Conservation (phyloP, 2,797 vertebrate species). For the Liparis tanakae region DNA sequence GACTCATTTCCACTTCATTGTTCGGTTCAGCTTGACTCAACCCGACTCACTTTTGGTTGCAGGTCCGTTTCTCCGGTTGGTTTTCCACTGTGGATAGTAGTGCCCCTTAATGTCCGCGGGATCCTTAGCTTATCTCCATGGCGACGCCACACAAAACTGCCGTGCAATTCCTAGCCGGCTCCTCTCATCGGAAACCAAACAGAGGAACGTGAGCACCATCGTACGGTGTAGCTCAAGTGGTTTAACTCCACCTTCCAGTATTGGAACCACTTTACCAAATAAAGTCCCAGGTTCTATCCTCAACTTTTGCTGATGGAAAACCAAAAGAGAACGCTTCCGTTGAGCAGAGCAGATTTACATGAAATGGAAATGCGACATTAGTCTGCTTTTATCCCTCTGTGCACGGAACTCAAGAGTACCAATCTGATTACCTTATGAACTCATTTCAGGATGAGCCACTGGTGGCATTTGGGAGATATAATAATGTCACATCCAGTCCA, state of each 20-base stretch:
- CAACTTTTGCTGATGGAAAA: neutral
- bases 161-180: neutral
- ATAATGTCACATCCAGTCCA: constrained; percentile 54
- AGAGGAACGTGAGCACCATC: neutral
- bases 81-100: neutral
- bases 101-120: accelerated
- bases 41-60: neutral
- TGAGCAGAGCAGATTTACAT: neutral
- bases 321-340: neutral
- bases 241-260: neutral
- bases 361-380: neutral
- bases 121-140: neutral
- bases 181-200: neutral
- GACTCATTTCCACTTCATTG: constrained; percentile 1
- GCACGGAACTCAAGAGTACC: constrained; percentile 51
- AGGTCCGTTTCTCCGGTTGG: neutral
- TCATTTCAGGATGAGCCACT: constrained; percentile 67
- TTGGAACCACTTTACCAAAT: neutral
- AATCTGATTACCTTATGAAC: constrained; percentile 75
- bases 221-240: neutral
- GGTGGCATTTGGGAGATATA: constrained; percentile 63
- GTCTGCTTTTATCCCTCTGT: constrained; percentile 62
- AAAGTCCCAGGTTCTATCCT: neutral
- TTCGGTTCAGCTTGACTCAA: neutral
- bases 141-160: neutral